These are phyloP conservation scores for Trissoscelio sp. DNA, from an alignment of 2,888 invertebrate genomes.

Conservation along the genomic window DNA sequence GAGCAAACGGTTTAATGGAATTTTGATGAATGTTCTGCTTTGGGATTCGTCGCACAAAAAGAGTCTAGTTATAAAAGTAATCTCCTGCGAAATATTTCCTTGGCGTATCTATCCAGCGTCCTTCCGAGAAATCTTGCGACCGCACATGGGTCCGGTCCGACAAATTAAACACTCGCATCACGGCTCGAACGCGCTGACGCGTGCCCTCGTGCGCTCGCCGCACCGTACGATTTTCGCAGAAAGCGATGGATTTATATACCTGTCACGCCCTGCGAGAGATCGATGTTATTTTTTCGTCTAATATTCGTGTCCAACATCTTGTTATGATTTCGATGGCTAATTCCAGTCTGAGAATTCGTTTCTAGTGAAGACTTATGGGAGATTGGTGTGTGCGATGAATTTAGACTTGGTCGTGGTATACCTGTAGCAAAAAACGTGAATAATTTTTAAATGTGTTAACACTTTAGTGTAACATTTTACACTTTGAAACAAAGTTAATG, in stretches of 20 bases:
- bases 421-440: no score
- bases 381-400: neutral
- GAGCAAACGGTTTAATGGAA: constrained; percentile 64
- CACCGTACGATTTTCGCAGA: constrained; percentile 52
- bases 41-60: constrained; percentile 63
- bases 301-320: constrained; percentile 30
- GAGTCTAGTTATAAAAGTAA: constrained; percentile 62
- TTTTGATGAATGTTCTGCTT: constrained; percentile 66
- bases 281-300: constrained; percentile 32
- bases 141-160: constrained; percentile 15
- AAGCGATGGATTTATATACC: constrained; percentile 46
- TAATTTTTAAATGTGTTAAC: no score
- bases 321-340: constrained; percentile 33
- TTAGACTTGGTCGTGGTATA: no score
- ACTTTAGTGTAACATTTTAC: no score
- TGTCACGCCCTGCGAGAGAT: constrained; percentile 45
- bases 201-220: constrained; percentile 68
- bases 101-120: constrained; percentile 47
- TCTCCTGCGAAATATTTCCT: constrained; percentile 53
- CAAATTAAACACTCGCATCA: constrained; percentile 60
- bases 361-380: neutral
- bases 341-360: constrained; percentile 1
- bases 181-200: constrained; percentile 65
- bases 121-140: constrained; percentile 60
- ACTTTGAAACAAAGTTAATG: no score